Evolutionary conservation across 2,797 vertebrate genomes (phyloP), one percentile per base, ranked within the genome.

Genomic region (Petrocephalus sullivani): DNA sequence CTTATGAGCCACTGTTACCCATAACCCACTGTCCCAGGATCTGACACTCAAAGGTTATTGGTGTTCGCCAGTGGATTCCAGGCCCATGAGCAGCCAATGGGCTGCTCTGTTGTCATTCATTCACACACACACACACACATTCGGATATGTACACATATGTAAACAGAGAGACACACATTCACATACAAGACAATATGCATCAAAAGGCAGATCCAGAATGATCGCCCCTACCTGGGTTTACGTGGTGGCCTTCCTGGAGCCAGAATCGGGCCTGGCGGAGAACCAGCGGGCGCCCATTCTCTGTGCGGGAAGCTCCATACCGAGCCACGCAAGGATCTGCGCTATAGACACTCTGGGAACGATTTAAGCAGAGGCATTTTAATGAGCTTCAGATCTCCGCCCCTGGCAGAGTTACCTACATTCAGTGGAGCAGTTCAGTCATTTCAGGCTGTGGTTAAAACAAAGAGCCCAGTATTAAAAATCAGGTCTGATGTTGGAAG

Each of bases 361-460:
- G n/a, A 41, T 81, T 49, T 41, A 21, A 49, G 10, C 64, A 1
- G n/a, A 81, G 41, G 46, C 75, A 81, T 81, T 41, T 49, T 81
- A 81, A 81, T 21, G 75, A n/a, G 81, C 81, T 83, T 83, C 81
- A 49, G 49, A n/a, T 21, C 19, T 49, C 41, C 1, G 49, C 19
- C 81, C 10, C 49, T 83, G 81, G 41, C 81, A 53, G 81, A n/a
- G 81, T 53, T 23, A 83, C 46, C 71, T 46, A 7, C 67, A 75
- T 75, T 16, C 16, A 46, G 6, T 46, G 37, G 37, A 16, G 37
- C 16, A 14, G 21, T 46, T 78, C 37, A 46, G 37, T n/a, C 37
- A 46, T 78, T 46, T 78, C 71, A 78, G 37, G 71, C 33, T 78
- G 71, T 7, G 71, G 71, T 78, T 78, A 78, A 78, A 78, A 78